Conservation (phyloP, 2,113 vertebrate genomes). For the Perca flavescens region DNA sequence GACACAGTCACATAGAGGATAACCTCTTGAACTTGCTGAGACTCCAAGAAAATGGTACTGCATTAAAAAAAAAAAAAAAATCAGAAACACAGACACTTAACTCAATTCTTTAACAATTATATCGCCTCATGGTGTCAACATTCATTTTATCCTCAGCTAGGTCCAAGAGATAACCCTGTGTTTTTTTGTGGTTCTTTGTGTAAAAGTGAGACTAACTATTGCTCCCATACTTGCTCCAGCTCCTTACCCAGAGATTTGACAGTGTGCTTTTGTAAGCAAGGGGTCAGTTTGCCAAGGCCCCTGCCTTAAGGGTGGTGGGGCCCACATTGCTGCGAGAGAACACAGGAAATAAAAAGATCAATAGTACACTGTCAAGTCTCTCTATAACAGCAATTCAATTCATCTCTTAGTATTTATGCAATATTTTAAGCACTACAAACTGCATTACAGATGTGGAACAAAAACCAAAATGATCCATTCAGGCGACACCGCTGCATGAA, state of each 20-base stretch:
- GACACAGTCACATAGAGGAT: background rate
- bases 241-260: background rate
- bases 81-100: too few species aligned
- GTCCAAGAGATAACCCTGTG: too few species aligned
- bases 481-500: background rate
- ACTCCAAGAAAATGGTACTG: background rate
- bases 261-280: background rate
- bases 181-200: background rate
- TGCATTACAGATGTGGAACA: slow-evolving; percentile 7
- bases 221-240: too few species aligned
- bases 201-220: background rate
- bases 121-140: too few species aligned
- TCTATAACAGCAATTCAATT: background rate
- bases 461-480: slow-evolving; percentile 1
- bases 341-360: slow-evolving; percentile 3
- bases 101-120: too few species aligned
- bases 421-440: background rate
- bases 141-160: too few species aligned
- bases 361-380: background rate
- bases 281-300: background rate
- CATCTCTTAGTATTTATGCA: background rate
- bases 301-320: background rate
- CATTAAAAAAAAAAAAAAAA: too few species aligned
- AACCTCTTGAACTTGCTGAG: background rate
- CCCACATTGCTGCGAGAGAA: background rate